phyloP scores from a whole-genome alignment of 2,797 vertebrate species.

The Limnodromus scolopaceus region DNA sequence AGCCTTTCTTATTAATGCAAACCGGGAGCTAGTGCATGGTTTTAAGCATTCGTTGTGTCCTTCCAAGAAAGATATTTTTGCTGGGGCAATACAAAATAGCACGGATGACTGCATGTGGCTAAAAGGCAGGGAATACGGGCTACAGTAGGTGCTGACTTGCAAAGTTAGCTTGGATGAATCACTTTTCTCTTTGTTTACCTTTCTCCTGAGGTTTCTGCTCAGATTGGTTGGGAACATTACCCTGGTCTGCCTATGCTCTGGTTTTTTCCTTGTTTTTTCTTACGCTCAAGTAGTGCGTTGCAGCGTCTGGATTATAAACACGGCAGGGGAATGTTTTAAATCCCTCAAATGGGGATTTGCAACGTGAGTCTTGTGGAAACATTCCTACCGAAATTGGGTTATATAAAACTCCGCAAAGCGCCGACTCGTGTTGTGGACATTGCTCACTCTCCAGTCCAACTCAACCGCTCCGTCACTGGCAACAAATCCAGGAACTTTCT shows the following conservation, averaged over 20 bases:
- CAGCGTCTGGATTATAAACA: neutral
- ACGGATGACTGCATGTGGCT: neutral
- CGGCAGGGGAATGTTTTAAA: conserved; percentile 22
- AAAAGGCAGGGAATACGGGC: neutral
- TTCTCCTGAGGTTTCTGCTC: neutral
- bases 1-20: neutral
- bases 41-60: neutral
- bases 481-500: neutral
- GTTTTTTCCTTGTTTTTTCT: neutral
- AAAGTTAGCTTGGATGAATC: neutral
- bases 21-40: neutral
- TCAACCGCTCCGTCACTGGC: neutral
- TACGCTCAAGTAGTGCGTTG: neutral
- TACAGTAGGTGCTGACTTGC: neutral
- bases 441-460: neutral
- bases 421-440: rapidly evolving
- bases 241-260: neutral
- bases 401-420: neutral
- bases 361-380: neutral
- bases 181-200: neutral
- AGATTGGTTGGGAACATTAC: neutral
- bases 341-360: conserved; percentile 27
- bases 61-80: neutral
- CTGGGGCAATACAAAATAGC: neutral
- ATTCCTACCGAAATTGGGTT: conserved; percentile 42